These are phyloP conservation scores for Steinernema hermaphroditum DNA, from an alignment of 2,888 invertebrate species.

Conservation along the genomic window DNA sequence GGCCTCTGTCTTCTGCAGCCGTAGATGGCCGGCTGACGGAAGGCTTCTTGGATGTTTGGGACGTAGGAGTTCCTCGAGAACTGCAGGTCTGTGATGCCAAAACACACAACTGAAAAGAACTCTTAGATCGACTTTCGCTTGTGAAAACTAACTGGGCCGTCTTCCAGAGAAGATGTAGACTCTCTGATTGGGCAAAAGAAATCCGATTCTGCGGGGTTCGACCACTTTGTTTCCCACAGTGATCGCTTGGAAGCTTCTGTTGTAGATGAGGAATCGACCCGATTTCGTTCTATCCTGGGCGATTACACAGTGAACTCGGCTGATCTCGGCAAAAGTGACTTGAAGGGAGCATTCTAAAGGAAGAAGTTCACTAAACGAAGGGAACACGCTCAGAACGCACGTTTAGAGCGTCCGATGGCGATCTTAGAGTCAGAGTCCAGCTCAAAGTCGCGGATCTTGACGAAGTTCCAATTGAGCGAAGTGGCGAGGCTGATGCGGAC, in stretches of 20 bases:
- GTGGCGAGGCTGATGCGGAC: slow-evolving; percentile 20
- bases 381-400: background rate
- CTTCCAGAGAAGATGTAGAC: slow-evolving; percentile 13
- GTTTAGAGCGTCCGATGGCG: slow-evolving; percentile 5
- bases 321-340: background rate
- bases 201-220: background rate
- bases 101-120: slow-evolving; percentile 2
- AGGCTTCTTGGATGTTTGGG: too few relatives aligned
- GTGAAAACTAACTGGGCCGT: background rate
- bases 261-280: slow-evolving; percentile 16
- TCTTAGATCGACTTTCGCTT: too few relatives aligned
- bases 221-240: background rate
- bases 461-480: slow-evolving; percentile 28
- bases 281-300: background rate
- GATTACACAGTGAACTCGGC: slow-evolving; percentile 20
- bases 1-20: background rate
- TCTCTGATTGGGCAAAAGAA: background rate
- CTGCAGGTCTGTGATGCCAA: slow-evolving; percentile 13
- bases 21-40: background rate
- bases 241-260: background rate
- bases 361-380: background rate
- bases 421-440: background rate
- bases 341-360: slow-evolving; percentile 12
- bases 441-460: slow-evolving; percentile 7
- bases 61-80: background rate